These are phyloP conservation scores for Pimpla rufipes DNA, from an alignment of 2,888 invertebrate species.

Conservation along the genomic window DNA sequence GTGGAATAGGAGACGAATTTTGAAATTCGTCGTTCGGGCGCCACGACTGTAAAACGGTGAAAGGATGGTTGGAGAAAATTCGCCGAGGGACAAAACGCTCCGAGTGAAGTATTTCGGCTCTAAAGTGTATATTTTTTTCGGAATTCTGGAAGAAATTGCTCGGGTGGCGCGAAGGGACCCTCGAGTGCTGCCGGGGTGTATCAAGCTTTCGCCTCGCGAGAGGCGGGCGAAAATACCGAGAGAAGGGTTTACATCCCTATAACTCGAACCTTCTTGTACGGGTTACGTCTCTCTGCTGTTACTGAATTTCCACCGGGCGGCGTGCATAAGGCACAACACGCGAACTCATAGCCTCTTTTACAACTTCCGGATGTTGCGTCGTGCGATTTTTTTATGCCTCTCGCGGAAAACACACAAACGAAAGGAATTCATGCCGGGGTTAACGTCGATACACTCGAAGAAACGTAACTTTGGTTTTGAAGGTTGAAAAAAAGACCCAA, in stretches of 20 bases:
- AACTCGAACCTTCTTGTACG: conserved; percentile 48
- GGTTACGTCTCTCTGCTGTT: conserved; percentile 33
- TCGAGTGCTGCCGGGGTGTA: neutral
- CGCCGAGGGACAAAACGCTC: neutral
- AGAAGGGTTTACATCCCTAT: conserved; percentile 37
- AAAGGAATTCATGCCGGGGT: conserved; percentile 7
- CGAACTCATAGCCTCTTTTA: conserved; percentile 36
- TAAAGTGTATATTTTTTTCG: neutral
- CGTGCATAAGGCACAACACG: conserved; percentile 31
- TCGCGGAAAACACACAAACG: conserved; percentile 28
- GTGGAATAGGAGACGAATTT: neutral
- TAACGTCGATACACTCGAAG: conserved; percentile 2
- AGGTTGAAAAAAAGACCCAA: neutral
- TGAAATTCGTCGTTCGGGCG: neutral
- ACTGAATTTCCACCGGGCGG: conserved; percentile 23
- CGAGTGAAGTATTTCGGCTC: neutral
- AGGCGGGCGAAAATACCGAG: neutral
- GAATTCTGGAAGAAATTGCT: neutral
- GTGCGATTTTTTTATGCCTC: conserved; percentile 45
- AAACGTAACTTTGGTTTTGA: neutral
- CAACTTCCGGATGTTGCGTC: conserved; percentile 54
- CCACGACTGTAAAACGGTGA: neutral
- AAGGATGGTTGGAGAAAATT: neutral
- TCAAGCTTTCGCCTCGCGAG: conserved; percentile 21
- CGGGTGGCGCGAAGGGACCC: neutral